phyloP scores from a whole-genome alignment of 2,888 invertebrate species.

The Corythucha ciliata region DNA sequence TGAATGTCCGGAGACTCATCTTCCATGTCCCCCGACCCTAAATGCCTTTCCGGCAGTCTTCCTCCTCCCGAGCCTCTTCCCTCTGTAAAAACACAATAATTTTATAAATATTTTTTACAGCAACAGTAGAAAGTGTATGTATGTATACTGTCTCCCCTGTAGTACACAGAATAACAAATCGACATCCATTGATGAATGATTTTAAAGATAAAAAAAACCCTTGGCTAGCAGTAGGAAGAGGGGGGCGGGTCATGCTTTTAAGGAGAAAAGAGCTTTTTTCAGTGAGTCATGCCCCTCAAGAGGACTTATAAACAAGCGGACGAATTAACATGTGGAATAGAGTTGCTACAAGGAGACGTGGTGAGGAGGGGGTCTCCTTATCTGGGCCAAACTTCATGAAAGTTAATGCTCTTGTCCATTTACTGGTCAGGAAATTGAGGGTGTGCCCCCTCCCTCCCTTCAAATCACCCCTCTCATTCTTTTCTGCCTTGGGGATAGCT shows the following conservation, averaged over 20 bases:
- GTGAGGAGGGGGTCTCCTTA: constrained; percentile 6
- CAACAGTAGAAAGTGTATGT: not conserved
- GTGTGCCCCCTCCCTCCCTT: no score
- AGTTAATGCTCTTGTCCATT: constrained; percentile 25
- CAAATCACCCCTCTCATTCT: no score
- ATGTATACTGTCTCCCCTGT: not conserved
- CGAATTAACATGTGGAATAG: constrained; percentile 22
- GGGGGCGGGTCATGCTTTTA: no score
- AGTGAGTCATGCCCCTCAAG: not conserved
- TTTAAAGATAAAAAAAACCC: not conserved
- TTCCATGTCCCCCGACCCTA: constrained; percentile 23
- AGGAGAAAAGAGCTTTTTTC: no score
- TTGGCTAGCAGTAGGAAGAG: no score
- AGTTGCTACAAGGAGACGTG: constrained; percentile 30
- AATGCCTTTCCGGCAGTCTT: constrained; percentile 24
- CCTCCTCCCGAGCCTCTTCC: constrained; percentile 25
- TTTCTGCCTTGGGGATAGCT: no score
- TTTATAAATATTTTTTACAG: not conserved
- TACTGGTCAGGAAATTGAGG: constrained; percentile 24
- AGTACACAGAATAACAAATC: not conserved
- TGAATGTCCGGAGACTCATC: constrained; percentile 22
- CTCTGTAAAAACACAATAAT: constrained; percentile 18
- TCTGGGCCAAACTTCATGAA: constrained; percentile 27
- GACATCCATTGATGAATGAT: not conserved
- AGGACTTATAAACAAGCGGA: constrained; percentile 1